These are phyloP conservation scores for Rotaria sp. DNA, from an alignment of 2,888 invertebrate species.

Conservation along the genomic window DNA sequence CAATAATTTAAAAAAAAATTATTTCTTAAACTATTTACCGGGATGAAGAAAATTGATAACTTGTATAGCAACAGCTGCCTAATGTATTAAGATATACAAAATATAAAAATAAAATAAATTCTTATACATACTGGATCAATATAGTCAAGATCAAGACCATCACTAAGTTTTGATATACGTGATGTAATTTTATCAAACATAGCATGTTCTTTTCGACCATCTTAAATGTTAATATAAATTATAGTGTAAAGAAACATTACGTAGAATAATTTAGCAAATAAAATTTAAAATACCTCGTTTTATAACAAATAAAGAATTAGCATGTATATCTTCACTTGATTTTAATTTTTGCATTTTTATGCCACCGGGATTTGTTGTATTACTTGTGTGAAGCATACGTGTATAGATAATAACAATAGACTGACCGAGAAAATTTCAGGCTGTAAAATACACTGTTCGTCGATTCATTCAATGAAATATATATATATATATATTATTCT, in stretches of 20 bases:
- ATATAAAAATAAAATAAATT: background rate
- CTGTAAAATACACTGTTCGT: background rate
- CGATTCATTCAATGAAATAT: background rate
- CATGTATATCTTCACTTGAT: background rate
- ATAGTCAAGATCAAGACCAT: constrained; percentile 87
- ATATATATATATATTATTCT: background rate
- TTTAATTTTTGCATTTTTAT: background rate
- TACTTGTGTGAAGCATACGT: background rate
- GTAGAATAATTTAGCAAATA: background rate
- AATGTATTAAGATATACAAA: constrained; percentile 38
- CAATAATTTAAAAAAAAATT: too few species aligned
- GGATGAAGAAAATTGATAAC: constrained; percentile 71
- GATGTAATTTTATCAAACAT: constrained; percentile 97
- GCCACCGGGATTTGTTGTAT: background rate
- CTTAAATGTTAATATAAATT: constrained; percentile 56
- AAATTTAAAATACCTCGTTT: background rate
- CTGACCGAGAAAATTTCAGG: background rate
- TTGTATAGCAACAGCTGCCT: constrained; percentile 61
- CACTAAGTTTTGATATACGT: constrained; percentile 84
- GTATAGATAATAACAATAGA: background rate
- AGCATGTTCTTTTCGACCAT: constrained; percentile 80
- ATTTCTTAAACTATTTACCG: background rate
- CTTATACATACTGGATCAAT: constrained; percentile 76
- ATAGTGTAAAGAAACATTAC: too few species aligned
- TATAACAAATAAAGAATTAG: background rate